Conservation (phyloP, 2,113 vertebrate species). For the Phaetusa simplex region DNA sequence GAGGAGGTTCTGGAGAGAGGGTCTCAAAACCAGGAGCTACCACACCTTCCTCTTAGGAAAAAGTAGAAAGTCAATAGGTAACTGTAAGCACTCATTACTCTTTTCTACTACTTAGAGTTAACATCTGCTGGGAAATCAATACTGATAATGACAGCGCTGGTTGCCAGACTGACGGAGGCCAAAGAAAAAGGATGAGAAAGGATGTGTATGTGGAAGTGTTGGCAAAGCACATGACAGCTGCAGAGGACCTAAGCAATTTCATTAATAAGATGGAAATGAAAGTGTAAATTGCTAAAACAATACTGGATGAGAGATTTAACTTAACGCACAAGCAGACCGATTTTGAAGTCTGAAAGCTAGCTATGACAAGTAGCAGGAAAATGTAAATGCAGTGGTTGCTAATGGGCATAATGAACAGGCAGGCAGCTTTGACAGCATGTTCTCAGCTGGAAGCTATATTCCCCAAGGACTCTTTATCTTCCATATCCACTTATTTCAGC, state of each 20-base stretch:
- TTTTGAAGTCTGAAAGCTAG: background rate
- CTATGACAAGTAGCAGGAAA: background rate
- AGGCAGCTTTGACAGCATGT: background rate
- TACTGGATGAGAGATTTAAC: background rate
- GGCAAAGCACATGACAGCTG: background rate
- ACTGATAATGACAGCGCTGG: background rate
- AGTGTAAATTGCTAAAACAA: background rate
- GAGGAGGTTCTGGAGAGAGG: background rate
- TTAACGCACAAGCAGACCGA: background rate
- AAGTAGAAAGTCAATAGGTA: background rate
- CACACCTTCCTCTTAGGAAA: background rate
- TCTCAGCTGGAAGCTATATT: slow-evolving; percentile 6
- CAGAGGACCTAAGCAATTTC: background rate
- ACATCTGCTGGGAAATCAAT: background rate
- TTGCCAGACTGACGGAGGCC: background rate
- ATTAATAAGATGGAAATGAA: background rate
- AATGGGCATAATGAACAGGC: background rate
- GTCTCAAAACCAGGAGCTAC: background rate
- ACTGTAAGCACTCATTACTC: background rate
- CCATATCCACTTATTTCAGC: background rate
- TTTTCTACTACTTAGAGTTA: background rate
- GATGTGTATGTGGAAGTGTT: background rate
- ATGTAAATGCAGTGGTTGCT: background rate
- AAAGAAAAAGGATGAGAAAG: background rate
- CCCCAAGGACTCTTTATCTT: slow-evolving; percentile 8